Base-by-base conservation (phyloP, 1,140 invertebrate species). In the Oryctes rhinoceros region DNA sequence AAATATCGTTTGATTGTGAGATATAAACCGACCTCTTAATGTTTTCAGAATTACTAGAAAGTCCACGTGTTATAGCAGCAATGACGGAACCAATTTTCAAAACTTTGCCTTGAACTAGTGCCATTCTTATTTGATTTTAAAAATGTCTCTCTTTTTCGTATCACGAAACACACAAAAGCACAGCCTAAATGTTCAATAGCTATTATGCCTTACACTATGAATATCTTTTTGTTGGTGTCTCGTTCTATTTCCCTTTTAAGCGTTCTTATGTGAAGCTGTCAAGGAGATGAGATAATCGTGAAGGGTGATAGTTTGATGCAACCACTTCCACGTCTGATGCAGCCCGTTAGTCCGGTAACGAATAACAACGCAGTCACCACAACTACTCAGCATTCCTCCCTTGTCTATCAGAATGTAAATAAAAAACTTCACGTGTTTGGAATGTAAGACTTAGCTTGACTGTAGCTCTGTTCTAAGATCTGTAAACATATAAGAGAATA, bases 281-380 rank as follows among this genome's bases (percentile, higher is more conserved):
- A 95, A 91, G 81, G 93, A 92, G 86, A 96, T 94, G 83, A 97
- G 90, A 85, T 95, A 95, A 84, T 95, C 94, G 91, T 97, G 95
- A 78, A 96, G 90, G 83, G 93, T 92, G 83, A 95, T 93, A 74
- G 95, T 96, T 87, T 96, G 94, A 88, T 97, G 95, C 86, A 97
- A 88, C 95, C 95, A 96, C 95, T 96, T 96, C 92, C 94, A 96
- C 84, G 95, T 96, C 88, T 96, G 94, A 88, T 96, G 94, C 88
- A 96, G 91, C 88, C 91, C 91, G 88, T 94, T 94, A 88, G 94
- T 92, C 89, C 95, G 93, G 91, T 92, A 93, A 89, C 95, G 92
- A 89, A 96, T 93, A 91, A 93, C 94, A 90, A 96, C 89, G 92
- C 94, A 95, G 88, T 96, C 94, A 89, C 93, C 93, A 88, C 90